Base-by-base conservation (phyloP, 2,888 invertebrate species). In the Petrolisthes manimaculis region DNA sequence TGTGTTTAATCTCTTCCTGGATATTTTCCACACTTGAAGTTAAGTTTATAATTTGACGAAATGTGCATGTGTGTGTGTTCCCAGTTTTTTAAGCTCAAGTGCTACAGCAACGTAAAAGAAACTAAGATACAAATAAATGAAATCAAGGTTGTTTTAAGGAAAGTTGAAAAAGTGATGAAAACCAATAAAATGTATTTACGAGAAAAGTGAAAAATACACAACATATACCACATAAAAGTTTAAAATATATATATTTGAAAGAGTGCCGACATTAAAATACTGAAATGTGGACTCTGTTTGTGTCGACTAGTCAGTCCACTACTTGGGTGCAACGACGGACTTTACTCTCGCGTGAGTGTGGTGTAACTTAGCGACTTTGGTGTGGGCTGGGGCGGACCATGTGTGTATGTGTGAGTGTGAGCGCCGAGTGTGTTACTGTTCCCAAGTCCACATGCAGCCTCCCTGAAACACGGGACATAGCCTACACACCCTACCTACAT, bases 41-140 rank as follows among this genome's bases (percentile, higher is more conserved):
- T 5, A 14, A 18, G 12, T 12, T 67, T 18, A 74, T 55, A 83
- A 53, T 74, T 37, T 71, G 83, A 71, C 71, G 54, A 74, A 83
- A 54, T 55, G 74, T 75, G 71, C 83, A 75, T 83, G 83, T 74
- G 75, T 51, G 37, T 80, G 21, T 61, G 5, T 56, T 37, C 51
- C 37, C 51, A 51, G 9, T 5, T 21, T 12, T 75, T 24, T 24
- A 21, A 74, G 74, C 74, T 24, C 24, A 74, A 74, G 74, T 74
- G 21, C 74, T 74, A 8, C 8, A 21, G 74, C 6, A 74, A 74
- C n/a, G n/a, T 74, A 74, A 8, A 18, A 24, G 24, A 74, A 18
- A 74, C 74, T 74, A 24, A 74, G 24, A 74, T 6, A 78, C 78
- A 5, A 78, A 12, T 4, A 53, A 78, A 54, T 78, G 78, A 78